phyloP scores from a whole-genome alignment of 2,797 vertebrate genomes.

The Galagoides demidoff region DNA sequence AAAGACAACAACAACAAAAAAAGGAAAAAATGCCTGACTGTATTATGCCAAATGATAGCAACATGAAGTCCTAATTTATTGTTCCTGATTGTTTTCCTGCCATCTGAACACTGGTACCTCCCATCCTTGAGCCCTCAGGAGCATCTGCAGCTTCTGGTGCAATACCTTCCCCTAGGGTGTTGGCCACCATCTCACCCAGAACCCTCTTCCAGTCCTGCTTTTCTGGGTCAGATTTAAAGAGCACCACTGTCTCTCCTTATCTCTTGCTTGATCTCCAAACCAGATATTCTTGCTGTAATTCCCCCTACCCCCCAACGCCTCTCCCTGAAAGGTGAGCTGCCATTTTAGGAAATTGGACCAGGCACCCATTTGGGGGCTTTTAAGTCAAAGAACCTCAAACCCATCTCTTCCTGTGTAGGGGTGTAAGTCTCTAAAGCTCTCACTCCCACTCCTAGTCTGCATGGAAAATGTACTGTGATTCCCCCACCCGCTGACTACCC shows the following conservation, averaged over 20 bases:
- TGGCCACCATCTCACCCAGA: conserved; percentile 74
- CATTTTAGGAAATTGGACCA: conserved; percentile 64
- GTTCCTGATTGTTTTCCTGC: conserved; percentile 85
- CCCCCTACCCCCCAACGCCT: conserved; percentile 40
- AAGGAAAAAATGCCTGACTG: conserved; percentile 88
- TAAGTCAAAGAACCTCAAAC: conserved; percentile 47
- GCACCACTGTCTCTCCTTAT: conserved; percentile 1
- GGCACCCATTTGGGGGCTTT: conserved; percentile 65
- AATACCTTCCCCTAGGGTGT: conserved; percentile 81
- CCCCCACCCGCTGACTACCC: background rate
- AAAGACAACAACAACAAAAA: conserved; percentile 91
- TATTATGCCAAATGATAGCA: conserved; percentile 90
- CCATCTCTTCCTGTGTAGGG: conserved; percentile 70
- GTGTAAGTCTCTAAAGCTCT: conserved; percentile 71
- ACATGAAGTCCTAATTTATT: conserved; percentile 97
- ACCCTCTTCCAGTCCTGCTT: conserved; percentile 55
- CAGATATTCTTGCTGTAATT: conserved; percentile 48
- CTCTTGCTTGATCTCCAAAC: conserved; percentile 60
- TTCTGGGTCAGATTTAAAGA: conserved; percentile 57
- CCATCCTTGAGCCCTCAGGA: conserved; percentile 81
- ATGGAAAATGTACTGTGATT: conserved; percentile 81
- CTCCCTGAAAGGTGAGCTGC: conserved; percentile 63
- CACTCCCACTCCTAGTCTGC: conserved; percentile 75
- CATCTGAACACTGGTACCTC: conserved; percentile 86
- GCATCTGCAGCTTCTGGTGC: conserved; percentile 82